phyloP scores from a whole-genome alignment of 2,888 invertebrate species.

The Eremobia ochroleuca region DNA sequence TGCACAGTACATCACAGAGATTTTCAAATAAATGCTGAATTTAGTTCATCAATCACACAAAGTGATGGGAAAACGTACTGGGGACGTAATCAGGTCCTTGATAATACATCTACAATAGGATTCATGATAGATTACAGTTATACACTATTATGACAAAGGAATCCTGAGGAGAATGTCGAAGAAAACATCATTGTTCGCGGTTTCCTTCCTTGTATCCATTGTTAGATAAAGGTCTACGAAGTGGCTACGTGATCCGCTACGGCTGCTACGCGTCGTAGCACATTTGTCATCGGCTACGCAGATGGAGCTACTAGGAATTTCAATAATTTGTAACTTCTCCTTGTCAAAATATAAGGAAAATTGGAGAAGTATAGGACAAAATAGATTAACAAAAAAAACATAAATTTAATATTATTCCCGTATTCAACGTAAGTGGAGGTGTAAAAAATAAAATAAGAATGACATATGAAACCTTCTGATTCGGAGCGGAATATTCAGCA shows the following conservation, averaged over 20 bases:
- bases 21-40: conserved; percentile 38
- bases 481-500: no score
- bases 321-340: neutral
- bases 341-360: no score
- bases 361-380: no score
- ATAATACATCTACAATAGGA: conserved; percentile 15
- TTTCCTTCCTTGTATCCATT: conserved; percentile 30
- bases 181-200: conserved; percentile 43
- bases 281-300: conserved; percentile 18
- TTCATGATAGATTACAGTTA: conserved; percentile 44
- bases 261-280: conserved; percentile 45
- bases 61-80: conserved; percentile 15
- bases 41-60: conserved; percentile 53
- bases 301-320: neutral
- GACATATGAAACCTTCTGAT: no score
- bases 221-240: conserved; percentile 39
- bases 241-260: conserved; percentile 42
- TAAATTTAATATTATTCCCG: neutral
- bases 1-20: conserved; percentile 26
- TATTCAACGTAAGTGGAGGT: neutral
- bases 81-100: conserved; percentile 42
- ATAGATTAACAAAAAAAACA: no score
- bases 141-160: conserved; percentile 33
- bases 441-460: neutral
- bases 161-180: conserved; percentile 13